phyloP scores from a whole-genome alignment of 37 sponge, comb jelly and placozoan genomes.

The Hexactinellida sp. region DNA sequence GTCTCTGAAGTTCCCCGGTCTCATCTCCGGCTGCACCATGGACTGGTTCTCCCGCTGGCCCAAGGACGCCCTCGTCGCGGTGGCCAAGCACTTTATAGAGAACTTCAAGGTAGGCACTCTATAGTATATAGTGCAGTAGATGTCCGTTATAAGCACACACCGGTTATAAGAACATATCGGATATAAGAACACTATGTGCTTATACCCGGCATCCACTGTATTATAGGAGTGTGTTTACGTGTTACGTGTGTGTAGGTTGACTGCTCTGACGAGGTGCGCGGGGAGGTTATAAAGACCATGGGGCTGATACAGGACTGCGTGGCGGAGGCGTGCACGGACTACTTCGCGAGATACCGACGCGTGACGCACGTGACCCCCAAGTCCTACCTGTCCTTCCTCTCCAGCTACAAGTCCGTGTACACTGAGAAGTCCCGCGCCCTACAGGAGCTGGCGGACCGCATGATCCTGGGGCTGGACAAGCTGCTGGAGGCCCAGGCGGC shows the following conservation, averaged over 20 bases:
- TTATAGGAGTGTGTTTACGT: neutral
- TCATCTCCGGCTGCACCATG: slow-evolving; percentile 99
- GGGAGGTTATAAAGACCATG: slow-evolving; percentile 85
- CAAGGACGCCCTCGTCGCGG: slow-evolving; percentile 95
- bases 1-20: slow-evolving; percentile 93
- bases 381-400: slow-evolving; percentile 93
- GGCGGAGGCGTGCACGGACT: slow-evolving; percentile 85
- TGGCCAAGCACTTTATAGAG: slow-evolving; percentile 85
- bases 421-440: slow-evolving; percentile 59
- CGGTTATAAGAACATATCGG: no score
- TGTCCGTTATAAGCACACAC: no score
- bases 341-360: slow-evolving; percentile 88
- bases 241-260: slow-evolving; percentile 31
- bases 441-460: slow-evolving; percentile 69
- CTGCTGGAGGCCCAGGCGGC: slow-evolving; percentile 81
- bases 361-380: slow-evolving; percentile 97
- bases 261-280: slow-evolving; percentile 64
- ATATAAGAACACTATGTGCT: no score
- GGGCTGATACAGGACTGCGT: slow-evolving; percentile 94
- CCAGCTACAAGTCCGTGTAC: slow-evolving; percentile 83
- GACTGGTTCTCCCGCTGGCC: slow-evolving; percentile 99
- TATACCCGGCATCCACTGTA: no score
- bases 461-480: slow-evolving; percentile 91
- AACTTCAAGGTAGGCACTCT: slow-evolving; percentile 24
- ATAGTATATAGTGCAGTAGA: no score